Evolutionary conservation across 2,113 vertebrate genomes (phyloP).

Genomic region (Xenopus borealis): DNA sequence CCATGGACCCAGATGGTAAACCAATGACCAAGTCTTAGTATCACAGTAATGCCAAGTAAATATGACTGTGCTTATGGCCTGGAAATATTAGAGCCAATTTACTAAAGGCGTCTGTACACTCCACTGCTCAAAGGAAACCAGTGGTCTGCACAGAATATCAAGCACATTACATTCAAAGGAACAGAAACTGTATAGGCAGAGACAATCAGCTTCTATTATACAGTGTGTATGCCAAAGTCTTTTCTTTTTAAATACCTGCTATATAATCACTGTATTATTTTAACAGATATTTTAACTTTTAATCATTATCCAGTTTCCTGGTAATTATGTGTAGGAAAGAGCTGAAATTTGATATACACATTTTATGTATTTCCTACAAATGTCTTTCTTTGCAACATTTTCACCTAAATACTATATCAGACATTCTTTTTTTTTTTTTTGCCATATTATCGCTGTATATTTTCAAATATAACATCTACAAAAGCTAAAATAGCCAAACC

Average conservation of each 20-base stretch:
- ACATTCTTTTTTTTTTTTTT: background rate
- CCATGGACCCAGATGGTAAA: conserved; percentile 46
- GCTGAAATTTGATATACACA: conserved; percentile 19
- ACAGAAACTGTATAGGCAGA: conserved; percentile 27
- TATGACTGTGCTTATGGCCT: conserved; percentile 47
- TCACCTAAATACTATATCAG: conserved; percentile 36
- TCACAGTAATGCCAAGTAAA: conserved; percentile 42
- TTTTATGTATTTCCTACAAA: conserved; percentile 39
- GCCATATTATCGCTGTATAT: background rate
- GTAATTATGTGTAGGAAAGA: conserved; percentile 33
- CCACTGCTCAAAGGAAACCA: conserved; percentile 41
- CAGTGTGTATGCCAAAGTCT: conserved; percentile 19
- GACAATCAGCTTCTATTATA: conserved; percentile 36
- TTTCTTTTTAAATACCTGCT: conserved; percentile 28
- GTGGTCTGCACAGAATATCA: conserved; percentile 43
- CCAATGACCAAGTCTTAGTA: conserved; percentile 45
- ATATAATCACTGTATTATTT: conserved; percentile 34
- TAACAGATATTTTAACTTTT: conserved; percentile 37
- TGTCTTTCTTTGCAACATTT: conserved; percentile 20
- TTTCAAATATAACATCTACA: background rate
- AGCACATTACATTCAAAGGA: conserved; percentile 30
- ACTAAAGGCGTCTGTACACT: conserved; percentile 42
- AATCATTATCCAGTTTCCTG: conserved; percentile 38
- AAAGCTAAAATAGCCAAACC: background rate
- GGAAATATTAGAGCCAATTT: conserved; percentile 40